phyloP scores from a whole-genome alignment of 2,888 invertebrate genomes.

The Autographa gamma region DNA sequence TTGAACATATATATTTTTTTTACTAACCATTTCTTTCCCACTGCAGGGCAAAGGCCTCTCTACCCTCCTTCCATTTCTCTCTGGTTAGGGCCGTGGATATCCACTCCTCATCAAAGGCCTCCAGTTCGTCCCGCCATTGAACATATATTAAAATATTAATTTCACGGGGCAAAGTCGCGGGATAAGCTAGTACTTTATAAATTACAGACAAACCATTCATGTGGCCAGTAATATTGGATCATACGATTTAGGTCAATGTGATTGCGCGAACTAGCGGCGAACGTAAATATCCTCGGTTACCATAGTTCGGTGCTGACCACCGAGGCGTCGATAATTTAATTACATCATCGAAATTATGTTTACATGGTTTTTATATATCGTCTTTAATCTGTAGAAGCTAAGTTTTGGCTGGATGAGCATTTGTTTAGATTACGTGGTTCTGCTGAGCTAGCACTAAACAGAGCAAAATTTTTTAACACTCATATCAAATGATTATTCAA shows the following conservation, averaged over 20 bases:
- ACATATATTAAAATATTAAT: too few species aligned
- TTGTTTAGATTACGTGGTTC: too few species aligned
- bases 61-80: too few species aligned
- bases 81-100: too few species aligned
- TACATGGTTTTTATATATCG: conserved; percentile 18
- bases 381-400: conserved; percentile 36
- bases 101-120: too few species aligned
- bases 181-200: conserved; percentile 41
- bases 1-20: too few species aligned
- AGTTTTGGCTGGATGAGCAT: not conserved
- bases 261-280: conserved; percentile 66
- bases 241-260: conserved; percentile 72
- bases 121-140: too few species aligned
- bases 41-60: too few species aligned
- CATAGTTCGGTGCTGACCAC: conserved; percentile 56
- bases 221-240: conserved; percentile 51
- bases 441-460: too few species aligned
- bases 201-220: conserved; percentile 46
- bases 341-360: conserved; percentile 28
- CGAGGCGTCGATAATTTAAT: conserved; percentile 22
- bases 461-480: too few species aligned
- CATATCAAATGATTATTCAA: too few species aligned
- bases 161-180: not conserved
- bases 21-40: too few species aligned
- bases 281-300: conserved; percentile 66